Evolutionary conservation across 2,113 vertebrate species (phyloP).

Genomic region (Trogon melanurus): DNA sequence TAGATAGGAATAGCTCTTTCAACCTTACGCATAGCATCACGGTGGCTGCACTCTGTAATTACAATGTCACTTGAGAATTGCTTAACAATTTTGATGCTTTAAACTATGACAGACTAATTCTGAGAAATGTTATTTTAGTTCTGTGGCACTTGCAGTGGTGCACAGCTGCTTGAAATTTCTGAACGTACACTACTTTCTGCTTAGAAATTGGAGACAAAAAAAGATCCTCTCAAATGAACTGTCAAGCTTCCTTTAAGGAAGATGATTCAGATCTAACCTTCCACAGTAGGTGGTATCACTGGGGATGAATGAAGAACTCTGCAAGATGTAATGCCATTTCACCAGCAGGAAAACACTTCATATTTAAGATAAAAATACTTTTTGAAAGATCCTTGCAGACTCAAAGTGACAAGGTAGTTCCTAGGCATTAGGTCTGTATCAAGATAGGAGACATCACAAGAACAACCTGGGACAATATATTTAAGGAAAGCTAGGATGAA

Average conservation of each 20-base stretch:
- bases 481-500: conserved; percentile 7
- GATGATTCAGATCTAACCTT: conserved; percentile 52
- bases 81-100: conserved; percentile 48
- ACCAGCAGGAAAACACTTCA: conserved; percentile 2
- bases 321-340: conserved; percentile 8
- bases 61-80: conserved; percentile 47
- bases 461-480: background rate
- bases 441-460: background rate
- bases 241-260: conserved; percentile 12
- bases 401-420: background rate
- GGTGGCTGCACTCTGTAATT: conserved; percentile 47
- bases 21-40: background rate
- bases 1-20: background rate
- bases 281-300: background rate
- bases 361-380: conserved; percentile 21
- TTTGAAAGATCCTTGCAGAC: conserved; percentile 25
- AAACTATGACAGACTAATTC: conserved; percentile 59
- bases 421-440: background rate
- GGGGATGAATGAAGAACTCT: conserved; percentile 48
- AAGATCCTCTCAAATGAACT: conserved; percentile 40
- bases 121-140: conserved; percentile 52
- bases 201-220: conserved; percentile 10
- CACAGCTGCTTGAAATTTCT: conserved; percentile 20
- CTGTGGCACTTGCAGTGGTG: background rate
- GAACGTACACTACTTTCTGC: conserved; percentile 1